Percentiles rank a stretch among this genome's conserved stretches.
Evolutionary conservation across 2,888 invertebrate species (phyloP).

Genomic region (Drosophila fungiperda): DNA sequence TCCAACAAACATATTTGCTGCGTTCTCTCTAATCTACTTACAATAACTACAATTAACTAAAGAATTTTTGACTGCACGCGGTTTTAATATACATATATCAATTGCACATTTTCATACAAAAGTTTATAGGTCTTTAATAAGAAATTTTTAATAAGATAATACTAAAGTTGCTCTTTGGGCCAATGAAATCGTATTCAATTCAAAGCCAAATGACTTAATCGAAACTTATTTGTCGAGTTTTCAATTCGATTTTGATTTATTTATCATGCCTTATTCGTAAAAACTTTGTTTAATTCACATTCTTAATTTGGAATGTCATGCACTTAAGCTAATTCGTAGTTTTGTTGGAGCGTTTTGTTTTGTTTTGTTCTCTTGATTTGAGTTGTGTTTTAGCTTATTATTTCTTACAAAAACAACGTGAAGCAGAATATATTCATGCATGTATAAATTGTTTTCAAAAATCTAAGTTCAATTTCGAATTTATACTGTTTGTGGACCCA

Average conservation of each 20-base stretch:
- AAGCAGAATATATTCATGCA: constrained; percentile 60
- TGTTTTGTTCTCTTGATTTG: constrained; percentile 33
- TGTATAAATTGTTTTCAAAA: constrained; percentile 49
- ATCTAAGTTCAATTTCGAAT: constrained; percentile 62
- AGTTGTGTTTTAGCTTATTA: constrained; percentile 24
- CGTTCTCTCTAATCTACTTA: constrained; percentile 63
- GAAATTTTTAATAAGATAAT: constrained; percentile 28
- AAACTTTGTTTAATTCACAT: constrained; percentile 17
- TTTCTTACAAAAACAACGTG: constrained; percentile 40
- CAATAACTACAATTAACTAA: constrained; percentile 55
- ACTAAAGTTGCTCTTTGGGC: constrained; percentile 81
- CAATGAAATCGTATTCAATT: constrained; percentile 69
- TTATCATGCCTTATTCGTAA: constrained; percentile 5
- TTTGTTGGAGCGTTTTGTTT: constrained; percentile 40
- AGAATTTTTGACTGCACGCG: constrained; percentile 75
- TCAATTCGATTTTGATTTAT: constrained; percentile 1
- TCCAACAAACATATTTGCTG: constrained; percentile 72
- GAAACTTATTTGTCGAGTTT: constrained; percentile 5
- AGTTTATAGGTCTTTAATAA: constrained; percentile 65
- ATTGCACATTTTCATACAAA: constrained; percentile 73
- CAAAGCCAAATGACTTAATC: constrained; percentile 36
- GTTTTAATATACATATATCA: constrained; percentile 66
- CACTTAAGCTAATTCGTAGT: constrained; percentile 60
- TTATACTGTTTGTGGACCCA: constrained; percentile 87
- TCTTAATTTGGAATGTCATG: constrained; percentile 71